Evolutionary conservation across 2,113 vertebrate species (phyloP), one percentile per base, ranked within the genome.

Genomic region (Phylloscopus trochiloides): DNA sequence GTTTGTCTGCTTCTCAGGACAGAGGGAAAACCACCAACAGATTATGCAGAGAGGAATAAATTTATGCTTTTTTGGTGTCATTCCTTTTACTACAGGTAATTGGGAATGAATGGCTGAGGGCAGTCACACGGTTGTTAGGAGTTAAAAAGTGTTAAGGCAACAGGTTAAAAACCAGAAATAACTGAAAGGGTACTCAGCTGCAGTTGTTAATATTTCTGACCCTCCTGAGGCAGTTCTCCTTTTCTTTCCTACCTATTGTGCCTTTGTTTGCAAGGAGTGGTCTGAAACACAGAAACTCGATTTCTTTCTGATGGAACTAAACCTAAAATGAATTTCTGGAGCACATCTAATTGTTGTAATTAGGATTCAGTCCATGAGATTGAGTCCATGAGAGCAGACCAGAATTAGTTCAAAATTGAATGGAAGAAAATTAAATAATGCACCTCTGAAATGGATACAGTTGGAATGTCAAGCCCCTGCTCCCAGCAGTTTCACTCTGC

Each of bases 351-450:
- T 66, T 31, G 14, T 59, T 61, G 22, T 58, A 62, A 34, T 34
- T 34, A 34, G 34, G 34, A 34, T 34, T 34, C 34, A 34, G 34
- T 34, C 34, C 34, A 34, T 34, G 34, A 34, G 34, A 34, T 34
- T 34, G 34, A 34, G 34, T 70, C 25, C 26, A 5, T 45, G 51
- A 88, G 40, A 55, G 25, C 28, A 50, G n/a, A 61, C 9, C 38
- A 42, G 40, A 77, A 14, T 70, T 36, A 36, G 22, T 40, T 87
- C 51, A 66, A 36, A 73, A 52, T 5, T 11, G 32, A 58, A 28
- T 7, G 9, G 7, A 1, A 12, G 52, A 40, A 17, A 19, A 38
- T 7, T 1, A 21, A 68, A 12, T 38, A 29, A 19, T 4, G 1
- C 12, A 48, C 16, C 28, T n/a, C 18, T 62, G 71, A 22, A 22